Conservation (phyloP, 2,797 vertebrate genomes). For the Mareca penelope region DNA sequence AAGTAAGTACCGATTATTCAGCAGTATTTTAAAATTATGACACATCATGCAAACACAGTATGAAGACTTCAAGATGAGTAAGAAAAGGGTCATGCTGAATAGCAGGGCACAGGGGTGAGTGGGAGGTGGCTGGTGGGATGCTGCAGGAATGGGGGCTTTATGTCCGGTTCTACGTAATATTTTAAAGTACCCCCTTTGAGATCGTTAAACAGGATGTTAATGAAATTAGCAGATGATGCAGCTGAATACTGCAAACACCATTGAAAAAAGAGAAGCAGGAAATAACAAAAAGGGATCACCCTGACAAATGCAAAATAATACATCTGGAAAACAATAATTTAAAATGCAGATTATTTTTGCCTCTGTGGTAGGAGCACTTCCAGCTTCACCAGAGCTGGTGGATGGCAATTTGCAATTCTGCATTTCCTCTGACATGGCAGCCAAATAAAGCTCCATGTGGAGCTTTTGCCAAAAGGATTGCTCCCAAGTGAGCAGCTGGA, state of each 20-base stretch:
- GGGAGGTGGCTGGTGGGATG: conserved; percentile 8
- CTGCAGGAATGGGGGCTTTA: not conserved
- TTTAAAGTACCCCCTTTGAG: not conserved
- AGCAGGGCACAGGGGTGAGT: not conserved
- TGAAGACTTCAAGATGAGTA: not conserved
- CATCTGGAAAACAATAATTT: conserved; percentile 48
- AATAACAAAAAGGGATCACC: conserved; percentile 19
- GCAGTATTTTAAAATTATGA: not conserved
- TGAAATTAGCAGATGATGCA: conserved; percentile 63
- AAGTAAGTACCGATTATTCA: not conserved
- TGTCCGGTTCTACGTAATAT: conserved; percentile 40
- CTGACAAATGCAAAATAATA: conserved; percentile 39
- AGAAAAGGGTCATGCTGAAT: not conserved
- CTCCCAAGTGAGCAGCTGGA: not conserved
- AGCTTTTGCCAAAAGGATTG: not conserved
- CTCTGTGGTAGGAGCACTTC: not conserved
- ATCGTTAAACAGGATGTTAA: conserved; percentile 47
- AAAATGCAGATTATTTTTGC: conserved; percentile 43
- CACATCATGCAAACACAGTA: accelerated
- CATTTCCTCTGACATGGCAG: not conserved
- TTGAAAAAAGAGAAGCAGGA: conserved; percentile 44
- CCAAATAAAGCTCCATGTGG: not conserved
- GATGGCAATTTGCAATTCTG: not conserved
- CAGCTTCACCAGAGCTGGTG: not conserved
- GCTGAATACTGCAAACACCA: conserved; percentile 44